These are phyloP conservation scores for Amphimallon solstitiale DNA, from an alignment of 2,888 invertebrate genomes.

Conservation along the genomic window DNA sequence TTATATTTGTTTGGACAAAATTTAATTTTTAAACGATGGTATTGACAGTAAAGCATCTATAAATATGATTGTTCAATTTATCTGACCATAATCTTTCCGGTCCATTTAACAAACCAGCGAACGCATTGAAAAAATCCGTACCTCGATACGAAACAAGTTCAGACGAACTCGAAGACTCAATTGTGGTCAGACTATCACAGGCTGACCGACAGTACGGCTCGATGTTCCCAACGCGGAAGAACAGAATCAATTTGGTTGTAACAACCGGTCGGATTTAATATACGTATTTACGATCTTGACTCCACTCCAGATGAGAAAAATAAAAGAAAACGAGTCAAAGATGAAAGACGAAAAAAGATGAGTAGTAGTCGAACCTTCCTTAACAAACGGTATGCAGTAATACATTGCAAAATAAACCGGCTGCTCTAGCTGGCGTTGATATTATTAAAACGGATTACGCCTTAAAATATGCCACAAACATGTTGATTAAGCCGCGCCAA, in stretches of 20 bases:
- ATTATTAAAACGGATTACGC: constrained; percentile 1
- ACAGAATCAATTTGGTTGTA: constrained; percentile 13
- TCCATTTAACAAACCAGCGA: no score
- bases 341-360: not conserved
- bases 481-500: constrained; percentile 4
- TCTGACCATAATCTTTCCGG: no score
- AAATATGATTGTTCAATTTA: no score
- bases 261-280: constrained; percentile 9
- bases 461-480: constrained; percentile 3
- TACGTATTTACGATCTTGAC: not conserved
- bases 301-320: not conserved
- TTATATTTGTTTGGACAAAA: no score
- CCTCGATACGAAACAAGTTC: not conserved
- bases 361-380: not conserved
- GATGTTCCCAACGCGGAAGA: not conserved
- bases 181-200: not conserved
- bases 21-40: no score
- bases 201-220: not conserved
- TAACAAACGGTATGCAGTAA: not conserved
- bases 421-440: no score
- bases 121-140: no score
- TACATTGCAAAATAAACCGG: not conserved
- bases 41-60: no score
- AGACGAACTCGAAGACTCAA: not conserved
- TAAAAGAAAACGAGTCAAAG: not conserved